A percentile compares a stretch with the other conserved stretches of the same genome.
Evolutionary conservation across 2,113 vertebrate species (phyloP).

Genomic region (Pungitius pungitius): DNA sequence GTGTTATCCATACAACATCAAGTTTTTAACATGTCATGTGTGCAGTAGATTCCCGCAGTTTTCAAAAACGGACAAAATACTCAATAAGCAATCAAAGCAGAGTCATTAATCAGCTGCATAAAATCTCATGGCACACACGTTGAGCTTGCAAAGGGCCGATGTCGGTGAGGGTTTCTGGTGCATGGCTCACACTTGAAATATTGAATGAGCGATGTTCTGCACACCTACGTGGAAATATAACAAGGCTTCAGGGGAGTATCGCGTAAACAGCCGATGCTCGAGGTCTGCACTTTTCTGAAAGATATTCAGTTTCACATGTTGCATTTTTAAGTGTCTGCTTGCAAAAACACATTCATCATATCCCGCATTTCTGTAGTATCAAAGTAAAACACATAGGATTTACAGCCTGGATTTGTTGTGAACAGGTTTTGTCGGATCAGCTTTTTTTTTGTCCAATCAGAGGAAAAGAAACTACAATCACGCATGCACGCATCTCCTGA

Average conservation of each 20-base stretch:
- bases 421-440: slow-evolving; percentile 51
- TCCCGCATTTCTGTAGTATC: slow-evolving; percentile 14
- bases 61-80: slow-evolving; percentile 26
- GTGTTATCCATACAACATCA: too few relatives aligned
- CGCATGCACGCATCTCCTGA: slow-evolving; percentile 13
- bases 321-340: slow-evolving; percentile 27
- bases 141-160: slow-evolving; percentile 3
- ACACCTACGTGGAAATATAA: slow-evolving; percentile 32
- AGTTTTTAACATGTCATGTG: slow-evolving; percentile 14
- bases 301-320: slow-evolving; percentile 49
- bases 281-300: slow-evolving; percentile 24
- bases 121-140: slow-evolving; percentile 37
- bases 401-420: slow-evolving; percentile 31
- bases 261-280: slow-evolving; percentile 49
- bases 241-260: slow-evolving; percentile 21
- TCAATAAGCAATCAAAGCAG: slow-evolving; percentile 66
- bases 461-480: slow-evolving; percentile 33
- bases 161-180: slow-evolving; percentile 2
- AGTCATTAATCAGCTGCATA: slow-evolving; percentile 64
- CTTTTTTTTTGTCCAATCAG: slow-evolving; percentile 40
- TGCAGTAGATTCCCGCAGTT: slow-evolving; percentile 8
- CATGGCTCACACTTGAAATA: slow-evolving; percentile 32
- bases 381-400: slow-evolving; percentile 45
- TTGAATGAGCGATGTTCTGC: slow-evolving; percentile 42
- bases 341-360: slow-evolving; percentile 38